These are phyloP conservation scores for Drosophila dunni DNA, from an alignment of 1,140 invertebrate species.

Conservation along the genomic window DNA sequence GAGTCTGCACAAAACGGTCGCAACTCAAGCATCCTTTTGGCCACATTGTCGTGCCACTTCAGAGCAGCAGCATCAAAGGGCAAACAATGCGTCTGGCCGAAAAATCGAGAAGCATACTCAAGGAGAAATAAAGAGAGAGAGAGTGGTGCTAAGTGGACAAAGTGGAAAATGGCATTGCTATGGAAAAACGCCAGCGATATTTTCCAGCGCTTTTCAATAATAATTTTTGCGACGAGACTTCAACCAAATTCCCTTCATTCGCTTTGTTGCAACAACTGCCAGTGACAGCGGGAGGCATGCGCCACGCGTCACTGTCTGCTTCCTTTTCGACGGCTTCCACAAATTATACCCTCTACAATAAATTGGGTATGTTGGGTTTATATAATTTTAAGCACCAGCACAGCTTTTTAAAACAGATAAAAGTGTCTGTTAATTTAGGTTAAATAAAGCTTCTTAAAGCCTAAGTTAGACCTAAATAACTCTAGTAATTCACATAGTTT, in stretches of 20 bases:
- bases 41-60: constrained; percentile 12
- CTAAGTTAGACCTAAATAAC: too few relatives aligned
- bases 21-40: constrained; percentile 20
- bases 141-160: constrained; percentile 7
- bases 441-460: too few relatives aligned
- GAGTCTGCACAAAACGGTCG: constrained; percentile 15
- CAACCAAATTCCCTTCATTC: neutral
- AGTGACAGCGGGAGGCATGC: constrained; percentile 46
- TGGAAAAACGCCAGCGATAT: constrained; percentile 49
- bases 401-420: too few relatives aligned
- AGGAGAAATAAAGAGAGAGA: neutral
- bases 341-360: too few relatives aligned
- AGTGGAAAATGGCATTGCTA: constrained; percentile 27
- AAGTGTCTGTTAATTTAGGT: too few relatives aligned
- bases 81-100: constrained; percentile 27
- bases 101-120: neutral
- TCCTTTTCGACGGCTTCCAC: neutral
- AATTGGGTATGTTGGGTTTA: too few relatives aligned
- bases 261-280: constrained; percentile 45
- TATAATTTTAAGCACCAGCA: too few relatives aligned
- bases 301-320: constrained; percentile 1
- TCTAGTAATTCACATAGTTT: too few relatives aligned
- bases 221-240: constrained; percentile 20
- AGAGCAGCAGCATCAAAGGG: constrained; percentile 25
- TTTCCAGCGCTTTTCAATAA: constrained; percentile 61